Evolutionary conservation across 1,140 invertebrate species (phyloP), one percentile per base, ranked within the genome.

Genomic region (Drosophila fuyamai): DNA sequence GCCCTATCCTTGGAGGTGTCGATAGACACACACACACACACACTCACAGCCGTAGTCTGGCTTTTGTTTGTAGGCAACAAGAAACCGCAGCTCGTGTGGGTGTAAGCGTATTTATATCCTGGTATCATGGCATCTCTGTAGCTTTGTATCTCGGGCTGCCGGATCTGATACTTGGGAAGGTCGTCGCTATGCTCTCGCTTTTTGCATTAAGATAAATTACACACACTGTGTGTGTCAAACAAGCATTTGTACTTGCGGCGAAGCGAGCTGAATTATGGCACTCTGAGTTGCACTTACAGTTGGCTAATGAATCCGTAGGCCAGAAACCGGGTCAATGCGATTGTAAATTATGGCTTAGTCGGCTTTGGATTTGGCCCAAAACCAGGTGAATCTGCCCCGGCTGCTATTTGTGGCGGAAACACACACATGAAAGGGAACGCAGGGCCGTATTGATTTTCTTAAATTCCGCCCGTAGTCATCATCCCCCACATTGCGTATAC

Each of bases 201-300:
- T 75, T 65, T 62, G 76, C 65, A 79, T 74, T 78, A 82, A 83
- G 83, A 86, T 86, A 83, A 83, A 88, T 88, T 73, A 79, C 83
- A 67, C 61, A 67, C 58, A 38, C 40, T 32, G 40, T 59, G 40
- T 59, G 61, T 48, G 63, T 76, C 62, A 54, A 79, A 74, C 81
- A 86, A 79, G 83, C 76, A 88, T 88, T 86, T 86, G 79, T 86
- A 86, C 82, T 86, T 76, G 72, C 50, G 80, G 80, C 79, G 43
- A 72, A 50, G 73, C 72, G 59, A 62, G 41, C 68, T 86, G 83
- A 86, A 72, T 86, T 88, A 88, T 86, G 83, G 76, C 70, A 60
- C 67, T 74, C 61, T 59, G 44, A 53, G 73, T 50, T 58, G 41
- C 46, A 53, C 53, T 66, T 72, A 76, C 73, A 67, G 50, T 48